Percentiles rank a stretch among this genome's conserved stretches.
These are phyloP conservation scores for Pantelozetes paolii DNA, from an alignment of 2,888 invertebrate genomes.

Conservation along the genomic window DNA sequence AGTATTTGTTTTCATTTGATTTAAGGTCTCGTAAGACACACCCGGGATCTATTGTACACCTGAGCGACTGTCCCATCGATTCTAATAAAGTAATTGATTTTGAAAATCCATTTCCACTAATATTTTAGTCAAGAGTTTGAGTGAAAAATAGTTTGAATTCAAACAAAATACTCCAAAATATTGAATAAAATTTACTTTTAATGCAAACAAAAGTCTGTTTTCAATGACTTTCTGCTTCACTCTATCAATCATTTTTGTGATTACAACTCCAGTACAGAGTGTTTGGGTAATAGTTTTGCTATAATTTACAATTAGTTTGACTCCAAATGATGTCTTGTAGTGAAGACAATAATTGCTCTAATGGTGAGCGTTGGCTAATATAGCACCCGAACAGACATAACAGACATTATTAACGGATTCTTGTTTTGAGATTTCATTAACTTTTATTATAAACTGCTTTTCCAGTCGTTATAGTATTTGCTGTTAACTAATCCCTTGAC, in stretches of 20 bases:
- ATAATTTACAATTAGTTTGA: not conserved
- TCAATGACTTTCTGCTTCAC: no score
- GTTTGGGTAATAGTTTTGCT: not conserved
- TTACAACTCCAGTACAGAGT: not conserved
- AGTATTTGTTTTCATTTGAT: not conserved
- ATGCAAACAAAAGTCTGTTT: no score
- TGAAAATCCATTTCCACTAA: no score
- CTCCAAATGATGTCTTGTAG: not conserved
- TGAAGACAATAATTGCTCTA: not conserved
- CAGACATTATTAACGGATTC: not conserved
- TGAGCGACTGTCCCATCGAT: slow-evolving; percentile 95
- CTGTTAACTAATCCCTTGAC: no score
- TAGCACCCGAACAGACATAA: not conserved
- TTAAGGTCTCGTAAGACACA: slow-evolving; percentile 85
- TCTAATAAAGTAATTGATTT: slow-evolving; percentile 89
- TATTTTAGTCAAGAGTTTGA: not conserved
- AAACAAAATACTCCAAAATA: no score
- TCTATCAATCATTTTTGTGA: no score
- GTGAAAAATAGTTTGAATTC: not conserved
- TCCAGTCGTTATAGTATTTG: no score
- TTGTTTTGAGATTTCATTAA: slow-evolving; percentile 4
- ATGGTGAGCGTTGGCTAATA: slow-evolving; percentile 7
- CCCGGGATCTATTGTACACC: slow-evolving; percentile 91
- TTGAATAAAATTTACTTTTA: no score
- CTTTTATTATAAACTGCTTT: not conserved